Evolutionary conservation across 1,140 invertebrate genomes (phyloP).

Genomic region (Zophobas morio): DNA sequence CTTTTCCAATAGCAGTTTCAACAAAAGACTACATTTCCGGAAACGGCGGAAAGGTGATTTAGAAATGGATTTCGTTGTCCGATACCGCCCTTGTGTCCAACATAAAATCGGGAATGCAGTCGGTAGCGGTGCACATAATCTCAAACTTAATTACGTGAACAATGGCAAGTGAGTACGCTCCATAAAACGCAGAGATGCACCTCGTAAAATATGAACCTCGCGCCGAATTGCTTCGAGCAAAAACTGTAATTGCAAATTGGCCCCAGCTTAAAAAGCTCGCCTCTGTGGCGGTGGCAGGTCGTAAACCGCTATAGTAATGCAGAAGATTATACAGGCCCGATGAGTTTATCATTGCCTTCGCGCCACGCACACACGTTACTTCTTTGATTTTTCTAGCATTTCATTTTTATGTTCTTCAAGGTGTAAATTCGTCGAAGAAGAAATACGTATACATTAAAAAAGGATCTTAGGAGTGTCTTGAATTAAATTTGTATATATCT

Average conservation of each 20-base stretch:
- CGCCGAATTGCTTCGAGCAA: slow-evolving; percentile 56
- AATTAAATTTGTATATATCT: too few species aligned
- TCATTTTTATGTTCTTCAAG: neutral
- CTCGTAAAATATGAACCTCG: slow-evolving; percentile 62
- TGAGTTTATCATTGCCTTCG: slow-evolving; percentile 57
- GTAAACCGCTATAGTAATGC: slow-evolving; percentile 58
- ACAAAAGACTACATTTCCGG: neutral
- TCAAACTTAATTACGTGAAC: slow-evolving; percentile 63
- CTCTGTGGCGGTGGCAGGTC: slow-evolving; percentile 54
- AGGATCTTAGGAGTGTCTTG: too few species aligned
- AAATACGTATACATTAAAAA: too few species aligned
- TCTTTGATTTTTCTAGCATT: neutral
- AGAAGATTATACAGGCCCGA: slow-evolving; percentile 56
- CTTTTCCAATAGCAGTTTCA: neutral
- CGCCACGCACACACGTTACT: slow-evolving; percentile 46
- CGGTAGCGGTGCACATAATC: slow-evolving; percentile 53
- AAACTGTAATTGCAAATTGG: slow-evolving; percentile 62
- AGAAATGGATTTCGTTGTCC: slow-evolving; percentile 32
- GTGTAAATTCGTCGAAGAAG: neutral
- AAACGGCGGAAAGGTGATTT: slow-evolving; percentile 29
- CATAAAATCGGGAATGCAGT: slow-evolving; percentile 36
- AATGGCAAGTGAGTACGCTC: slow-evolving; percentile 57
- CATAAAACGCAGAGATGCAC: slow-evolving; percentile 62
- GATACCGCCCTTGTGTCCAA: slow-evolving; percentile 25
- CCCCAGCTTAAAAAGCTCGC: slow-evolving; percentile 53